phyloP scores from a whole-genome alignment of 1,140 invertebrate genomes.

The Pseudomyrmex flavicornis region DNA sequence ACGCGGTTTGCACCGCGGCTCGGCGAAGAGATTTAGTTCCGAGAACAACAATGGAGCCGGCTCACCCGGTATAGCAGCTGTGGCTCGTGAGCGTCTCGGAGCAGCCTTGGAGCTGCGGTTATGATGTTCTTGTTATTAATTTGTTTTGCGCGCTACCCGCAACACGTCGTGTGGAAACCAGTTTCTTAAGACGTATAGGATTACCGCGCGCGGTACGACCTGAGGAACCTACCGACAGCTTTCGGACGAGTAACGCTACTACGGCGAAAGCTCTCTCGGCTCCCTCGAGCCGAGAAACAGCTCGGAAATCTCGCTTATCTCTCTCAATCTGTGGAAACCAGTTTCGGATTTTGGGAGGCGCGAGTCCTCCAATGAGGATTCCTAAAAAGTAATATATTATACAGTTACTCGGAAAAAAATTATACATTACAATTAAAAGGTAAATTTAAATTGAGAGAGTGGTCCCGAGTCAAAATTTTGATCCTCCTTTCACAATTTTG shows the following conservation, averaged over 20 bases:
- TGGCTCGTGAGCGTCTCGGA: slow-evolving; percentile 66
- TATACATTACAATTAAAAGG: slow-evolving; percentile 44
- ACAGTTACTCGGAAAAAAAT: slow-evolving; percentile 2
- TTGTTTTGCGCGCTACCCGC: slow-evolving; percentile 77
- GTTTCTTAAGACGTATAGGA: slow-evolving; percentile 77
- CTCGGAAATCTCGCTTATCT: slow-evolving; percentile 60
- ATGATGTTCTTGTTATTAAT: slow-evolving; percentile 79
- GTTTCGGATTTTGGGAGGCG: slow-evolving; percentile 61
- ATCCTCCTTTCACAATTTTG: no score
- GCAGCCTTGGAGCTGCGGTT: slow-evolving; percentile 74
- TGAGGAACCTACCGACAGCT: slow-evolving; percentile 72
- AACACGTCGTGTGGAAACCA: slow-evolving; percentile 76
- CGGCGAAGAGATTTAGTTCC: slow-evolving; percentile 51
- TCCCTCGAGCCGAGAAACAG: slow-evolving; percentile 22
- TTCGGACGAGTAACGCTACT: slow-evolving; percentile 70
- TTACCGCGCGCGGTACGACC: slow-evolving; percentile 70
- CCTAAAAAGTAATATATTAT: slow-evolving; percentile 1
- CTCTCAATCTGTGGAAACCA: slow-evolving; percentile 64
- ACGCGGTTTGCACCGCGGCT: slow-evolving; percentile 36
- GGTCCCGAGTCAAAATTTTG: no score
- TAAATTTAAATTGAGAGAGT: not conserved
- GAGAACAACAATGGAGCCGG: slow-evolving; percentile 59
- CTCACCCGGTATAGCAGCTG: slow-evolving; percentile 73
- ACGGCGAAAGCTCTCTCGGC: slow-evolving; percentile 66
- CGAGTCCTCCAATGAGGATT: slow-evolving; percentile 3